phyloP scores from a whole-genome alignment of 2,888 invertebrate species.

The Dorcus parallelipipedus region DNA sequence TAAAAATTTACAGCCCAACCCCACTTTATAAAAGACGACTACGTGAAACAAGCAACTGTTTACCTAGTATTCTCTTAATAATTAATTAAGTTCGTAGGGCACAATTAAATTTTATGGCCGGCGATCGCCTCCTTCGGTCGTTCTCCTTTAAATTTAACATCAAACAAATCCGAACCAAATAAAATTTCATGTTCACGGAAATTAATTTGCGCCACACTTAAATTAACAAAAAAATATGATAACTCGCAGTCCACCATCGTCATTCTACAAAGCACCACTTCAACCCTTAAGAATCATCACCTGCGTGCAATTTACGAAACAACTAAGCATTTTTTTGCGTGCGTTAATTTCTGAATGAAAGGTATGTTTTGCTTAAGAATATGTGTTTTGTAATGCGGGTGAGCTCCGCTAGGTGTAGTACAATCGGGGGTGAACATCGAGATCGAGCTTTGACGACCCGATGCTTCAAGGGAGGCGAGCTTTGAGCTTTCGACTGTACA shows the following conservation, averaged over 20 bases:
- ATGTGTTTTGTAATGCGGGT: conserved; percentile 33
- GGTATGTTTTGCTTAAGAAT: conserved; percentile 33
- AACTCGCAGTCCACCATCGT: no score
- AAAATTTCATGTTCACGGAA: no score
- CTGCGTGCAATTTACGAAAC: not conserved
- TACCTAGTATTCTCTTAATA: not conserved
- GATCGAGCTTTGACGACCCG: conserved; percentile 30
- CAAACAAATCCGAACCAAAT: no score
- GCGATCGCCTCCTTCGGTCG: no score
- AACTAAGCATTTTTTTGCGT: not conserved
- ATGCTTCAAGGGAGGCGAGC: conserved; percentile 22
- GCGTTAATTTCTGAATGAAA: conserved; percentile 27
- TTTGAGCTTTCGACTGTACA: conserved; percentile 35
- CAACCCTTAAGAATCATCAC: no score
- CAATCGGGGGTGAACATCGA: conserved; percentile 36
- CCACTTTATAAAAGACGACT: not conserved
- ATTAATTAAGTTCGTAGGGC: conserved; percentile 9
- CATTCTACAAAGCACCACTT: no score
- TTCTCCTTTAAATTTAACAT: no score
- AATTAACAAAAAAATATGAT: no score
- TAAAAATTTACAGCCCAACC: not conserved
- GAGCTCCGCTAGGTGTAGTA: conserved; percentile 42
- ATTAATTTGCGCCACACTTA: no score
- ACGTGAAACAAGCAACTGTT: not conserved
- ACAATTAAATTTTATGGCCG: no score